Conservation (phyloP, 2,888 invertebrate genomes). For the Eurytoma adleriae region DNA sequence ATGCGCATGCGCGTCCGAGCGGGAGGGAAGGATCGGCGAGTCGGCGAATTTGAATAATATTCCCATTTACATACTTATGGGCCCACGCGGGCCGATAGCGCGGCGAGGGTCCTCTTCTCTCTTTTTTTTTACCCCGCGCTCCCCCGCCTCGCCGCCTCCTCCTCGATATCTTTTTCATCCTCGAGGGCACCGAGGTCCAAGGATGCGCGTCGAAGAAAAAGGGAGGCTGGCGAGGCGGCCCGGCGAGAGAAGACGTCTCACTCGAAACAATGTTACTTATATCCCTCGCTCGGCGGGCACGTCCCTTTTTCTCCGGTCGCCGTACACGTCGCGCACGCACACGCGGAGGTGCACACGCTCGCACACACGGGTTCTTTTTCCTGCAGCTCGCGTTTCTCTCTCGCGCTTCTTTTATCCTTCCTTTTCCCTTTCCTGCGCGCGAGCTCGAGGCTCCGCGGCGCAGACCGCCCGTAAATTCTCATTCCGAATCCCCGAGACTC, state of each 20-base stretch:
- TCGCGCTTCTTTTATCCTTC: constrained; percentile 21
- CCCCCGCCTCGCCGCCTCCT: not conserved
- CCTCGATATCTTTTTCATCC: not conserved
- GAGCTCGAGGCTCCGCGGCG: constrained; percentile 14
- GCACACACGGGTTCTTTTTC: constrained; percentile 10
- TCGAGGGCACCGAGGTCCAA: too few species aligned
- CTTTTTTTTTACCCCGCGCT: not conserved
- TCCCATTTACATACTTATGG: constrained; percentile 68
- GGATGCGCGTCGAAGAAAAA: not conserved
- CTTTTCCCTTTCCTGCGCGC: constrained; percentile 33
- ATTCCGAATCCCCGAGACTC: constrained; percentile 73
- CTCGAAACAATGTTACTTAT: constrained; percentile 73
- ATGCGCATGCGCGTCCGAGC: constrained; percentile 61
- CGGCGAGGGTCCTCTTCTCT: constrained; percentile 21
- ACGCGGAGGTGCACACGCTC: not conserved
- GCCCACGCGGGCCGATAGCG: constrained; percentile 47
- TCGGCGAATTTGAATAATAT: constrained; percentile 65
- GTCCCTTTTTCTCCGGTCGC: constrained; percentile 49
- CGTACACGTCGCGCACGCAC: not conserved
- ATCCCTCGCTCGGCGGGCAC: constrained; percentile 33
- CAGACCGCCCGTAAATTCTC: constrained; percentile 74
- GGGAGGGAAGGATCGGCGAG: constrained; percentile 44
- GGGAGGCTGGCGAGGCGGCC: constrained; percentile 46
- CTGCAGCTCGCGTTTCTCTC: constrained; percentile 6
- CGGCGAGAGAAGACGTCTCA: constrained; percentile 68